Conservation (phyloP, 2,113 vertebrate species). For the Urocolius indicus region DNA sequence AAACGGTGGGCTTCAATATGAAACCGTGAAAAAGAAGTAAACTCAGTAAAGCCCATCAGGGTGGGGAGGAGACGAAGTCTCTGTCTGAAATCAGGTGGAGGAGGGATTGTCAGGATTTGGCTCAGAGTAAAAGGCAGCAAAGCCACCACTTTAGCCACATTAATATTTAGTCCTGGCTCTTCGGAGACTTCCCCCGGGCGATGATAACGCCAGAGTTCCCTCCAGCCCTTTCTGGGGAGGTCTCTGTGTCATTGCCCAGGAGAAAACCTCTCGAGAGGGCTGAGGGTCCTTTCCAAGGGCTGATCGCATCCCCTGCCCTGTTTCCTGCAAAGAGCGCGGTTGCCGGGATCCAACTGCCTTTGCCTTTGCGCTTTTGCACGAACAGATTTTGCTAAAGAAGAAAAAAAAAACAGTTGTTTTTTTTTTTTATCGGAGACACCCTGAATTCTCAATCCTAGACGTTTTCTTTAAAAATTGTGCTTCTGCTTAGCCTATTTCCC, state of each 20-base stretch:
- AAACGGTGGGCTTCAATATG: fast-evolving
- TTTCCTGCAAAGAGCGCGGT: background rate
- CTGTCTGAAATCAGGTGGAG: background rate
- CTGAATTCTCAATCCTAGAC: background rate
- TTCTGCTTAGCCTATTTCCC: background rate
- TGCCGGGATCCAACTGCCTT: background rate
- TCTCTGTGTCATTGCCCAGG: background rate
- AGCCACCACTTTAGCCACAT: fast-evolving
- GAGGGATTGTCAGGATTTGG: background rate
- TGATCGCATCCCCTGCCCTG: background rate
- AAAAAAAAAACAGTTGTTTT: too few relatives aligned
- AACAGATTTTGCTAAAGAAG: fast-evolving
- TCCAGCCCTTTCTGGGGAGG: background rate
- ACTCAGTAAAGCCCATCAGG: background rate
- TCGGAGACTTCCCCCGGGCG: background rate
- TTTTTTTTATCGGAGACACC: background rate
- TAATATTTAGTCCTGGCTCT: background rate
- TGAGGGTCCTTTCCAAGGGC: background rate
- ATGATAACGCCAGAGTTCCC: background rate
- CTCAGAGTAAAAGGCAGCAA: background rate
- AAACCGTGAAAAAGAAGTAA: background rate
- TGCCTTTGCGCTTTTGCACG: fast-evolving
- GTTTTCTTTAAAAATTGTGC: background rate
- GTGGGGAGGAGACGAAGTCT: background rate
- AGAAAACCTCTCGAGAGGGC: background rate